Percentiles rank a stretch among this genome's conserved stretches.
Conservation (phyloP, 2,113 vertebrate genomes). For the Cathartes aura region DNA sequence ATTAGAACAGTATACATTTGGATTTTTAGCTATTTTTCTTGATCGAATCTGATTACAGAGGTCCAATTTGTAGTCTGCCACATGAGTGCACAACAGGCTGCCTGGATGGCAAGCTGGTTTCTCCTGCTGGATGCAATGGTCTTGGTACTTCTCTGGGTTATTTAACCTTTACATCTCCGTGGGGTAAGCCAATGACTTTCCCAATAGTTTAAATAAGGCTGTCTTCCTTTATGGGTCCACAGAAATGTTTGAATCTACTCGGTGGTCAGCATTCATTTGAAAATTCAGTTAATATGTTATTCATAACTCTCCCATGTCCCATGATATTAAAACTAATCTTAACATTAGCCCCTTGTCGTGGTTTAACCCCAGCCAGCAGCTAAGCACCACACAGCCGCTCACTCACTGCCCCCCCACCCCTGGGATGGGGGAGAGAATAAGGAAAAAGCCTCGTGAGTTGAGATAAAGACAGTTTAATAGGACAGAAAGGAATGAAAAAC, state of each 20-base stretch:
- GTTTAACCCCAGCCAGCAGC: too few relatives aligned
- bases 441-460: too few relatives aligned
- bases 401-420: too few relatives aligned
- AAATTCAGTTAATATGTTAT: neutral
- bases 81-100: neutral
- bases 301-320: neutral
- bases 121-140: neutral
- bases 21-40: neutral
- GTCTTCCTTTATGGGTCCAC: neutral
- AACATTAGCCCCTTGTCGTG: neutral
- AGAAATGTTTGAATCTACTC: neutral
- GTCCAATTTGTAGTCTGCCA: neutral
- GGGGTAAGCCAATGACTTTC: neutral
- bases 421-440: too few relatives aligned
- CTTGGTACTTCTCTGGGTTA: neutral
- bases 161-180: neutral
- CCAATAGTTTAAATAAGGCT: neutral
- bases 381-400: too few relatives aligned
- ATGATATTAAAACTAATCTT: neutral
- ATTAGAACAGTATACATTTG: neutral
- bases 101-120: neutral
- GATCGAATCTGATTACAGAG: neutral
- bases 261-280: neutral
- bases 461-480: too few relatives aligned
- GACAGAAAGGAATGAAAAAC: too few relatives aligned